Conservation (phyloP, 2,888 invertebrate genomes). For the Macrophya alboannulata region DNA sequence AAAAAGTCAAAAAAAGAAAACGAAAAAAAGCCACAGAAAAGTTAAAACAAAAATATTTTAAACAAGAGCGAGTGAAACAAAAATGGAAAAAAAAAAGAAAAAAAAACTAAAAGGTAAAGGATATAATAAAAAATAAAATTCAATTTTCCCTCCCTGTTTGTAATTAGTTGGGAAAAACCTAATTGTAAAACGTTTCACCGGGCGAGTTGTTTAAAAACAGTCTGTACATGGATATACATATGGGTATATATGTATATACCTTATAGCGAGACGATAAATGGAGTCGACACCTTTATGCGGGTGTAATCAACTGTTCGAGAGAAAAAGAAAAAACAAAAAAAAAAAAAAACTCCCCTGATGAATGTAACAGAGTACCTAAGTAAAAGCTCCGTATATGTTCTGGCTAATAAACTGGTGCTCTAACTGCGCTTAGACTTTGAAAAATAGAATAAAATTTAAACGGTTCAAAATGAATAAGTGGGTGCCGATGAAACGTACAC, state of each 20-base stretch:
- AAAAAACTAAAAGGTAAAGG: not conserved
- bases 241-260: not conserved
- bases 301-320: conserved; percentile 43
- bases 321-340: conserved; percentile 35
- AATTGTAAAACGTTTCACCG: conserved; percentile 33
- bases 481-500: not conserved
- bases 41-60: not conserved
- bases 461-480: conserved; percentile 35
- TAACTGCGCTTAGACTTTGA: not conserved
- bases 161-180: conserved; percentile 38
- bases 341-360: conserved; percentile 23
- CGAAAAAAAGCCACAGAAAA: not conserved
- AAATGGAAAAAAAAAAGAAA: not conserved
- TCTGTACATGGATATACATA: not conserved
- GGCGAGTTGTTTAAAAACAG: conserved; percentile 28
- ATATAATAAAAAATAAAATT: conserved; percentile 18
- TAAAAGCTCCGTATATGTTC: not conserved
- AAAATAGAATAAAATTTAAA: not conserved
- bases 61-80: not conserved
- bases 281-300: not conserved
- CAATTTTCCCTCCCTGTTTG: not conserved
- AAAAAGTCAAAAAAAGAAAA: not conserved
- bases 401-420: not conserved
- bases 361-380: not conserved
- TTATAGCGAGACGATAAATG: not conserved